Evolutionary conservation across 2,797 vertebrate species (phyloP).

Genomic region (Sebastiscus albofasciatus): DNA sequence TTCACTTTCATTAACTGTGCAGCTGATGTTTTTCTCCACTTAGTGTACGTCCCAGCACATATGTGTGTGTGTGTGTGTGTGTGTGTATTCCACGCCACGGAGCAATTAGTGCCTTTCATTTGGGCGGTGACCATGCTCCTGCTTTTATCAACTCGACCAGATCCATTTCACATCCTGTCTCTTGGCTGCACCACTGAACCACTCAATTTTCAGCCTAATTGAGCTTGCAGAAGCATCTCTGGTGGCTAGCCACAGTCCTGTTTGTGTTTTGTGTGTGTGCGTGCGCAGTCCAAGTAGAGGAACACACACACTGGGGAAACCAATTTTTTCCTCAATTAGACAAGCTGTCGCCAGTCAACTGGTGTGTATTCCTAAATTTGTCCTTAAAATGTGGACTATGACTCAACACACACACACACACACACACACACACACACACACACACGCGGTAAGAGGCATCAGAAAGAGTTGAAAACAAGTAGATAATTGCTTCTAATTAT

Average conservation of each 20-base stretch:
- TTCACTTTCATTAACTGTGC: not conserved
- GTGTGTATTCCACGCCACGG: not conserved
- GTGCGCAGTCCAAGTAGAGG: not conserved
- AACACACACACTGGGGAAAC: conserved; percentile 34
- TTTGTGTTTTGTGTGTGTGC: conserved; percentile 28
- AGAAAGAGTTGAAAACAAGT: conserved; percentile 18
- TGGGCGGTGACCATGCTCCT: conserved; percentile 24
- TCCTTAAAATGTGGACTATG: conserved; percentile 30
- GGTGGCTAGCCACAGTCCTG: conserved; percentile 62
- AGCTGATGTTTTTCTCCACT: not conserved
- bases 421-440: not conserved
- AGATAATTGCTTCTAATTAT: conserved; percentile 38
- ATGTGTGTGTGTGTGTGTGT: not conserved
- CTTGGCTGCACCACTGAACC: conserved; percentile 66
- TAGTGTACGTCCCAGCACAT: not conserved
- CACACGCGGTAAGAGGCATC: not conserved
- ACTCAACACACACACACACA: conserved; percentile 7
- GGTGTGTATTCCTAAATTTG: conserved; percentile 43
- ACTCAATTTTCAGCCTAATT: conserved; percentile 80
- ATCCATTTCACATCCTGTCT: conserved; percentile 73
- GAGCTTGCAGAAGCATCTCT: conserved; percentile 72
- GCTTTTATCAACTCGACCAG: conserved; percentile 61
- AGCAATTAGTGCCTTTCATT: conserved; percentile 47
- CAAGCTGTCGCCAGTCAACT: conserved; percentile 54
- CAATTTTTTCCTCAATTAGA: conserved; percentile 73